phyloP scores from a whole-genome alignment of 1,140 invertebrate species.

The Zaprionus ornatus region DNA sequence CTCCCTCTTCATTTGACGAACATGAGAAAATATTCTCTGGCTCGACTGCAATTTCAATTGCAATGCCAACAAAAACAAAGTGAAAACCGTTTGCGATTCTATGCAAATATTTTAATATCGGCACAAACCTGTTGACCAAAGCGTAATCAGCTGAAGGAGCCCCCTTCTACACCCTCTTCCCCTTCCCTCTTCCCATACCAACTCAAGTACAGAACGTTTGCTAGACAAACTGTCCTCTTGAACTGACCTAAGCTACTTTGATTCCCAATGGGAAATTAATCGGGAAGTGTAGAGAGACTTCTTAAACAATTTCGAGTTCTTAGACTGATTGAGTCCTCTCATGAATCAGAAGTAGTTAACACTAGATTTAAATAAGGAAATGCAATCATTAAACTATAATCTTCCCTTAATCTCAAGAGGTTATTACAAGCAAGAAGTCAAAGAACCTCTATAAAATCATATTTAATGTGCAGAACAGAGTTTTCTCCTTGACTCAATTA shows the following conservation, averaged over 20 bases:
- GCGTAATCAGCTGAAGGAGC: conserved; percentile 15
- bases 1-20: conserved; percentile 28
- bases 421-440: too few species aligned
- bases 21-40: conserved; percentile 35
- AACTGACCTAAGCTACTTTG: conserved; percentile 64
- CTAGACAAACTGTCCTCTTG: conserved; percentile 10
- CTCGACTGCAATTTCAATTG: conserved; percentile 31
- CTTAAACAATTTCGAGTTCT: not conserved
- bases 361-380: too few species aligned
- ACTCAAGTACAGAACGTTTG: conserved; percentile 54
- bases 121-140: conserved; percentile 18
- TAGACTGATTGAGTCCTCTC: too few species aligned
- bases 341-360: too few species aligned
- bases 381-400: too few species aligned
- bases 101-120: conserved; percentile 34
- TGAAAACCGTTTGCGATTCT: conserved; percentile 22
- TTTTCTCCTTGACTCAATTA: not conserved
- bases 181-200: conserved; percentile 33
- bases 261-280: conserved; percentile 22
- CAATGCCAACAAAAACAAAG: conserved; percentile 33
- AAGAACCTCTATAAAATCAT: not conserved
- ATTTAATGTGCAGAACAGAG: not conserved
- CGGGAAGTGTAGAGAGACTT: not conserved
- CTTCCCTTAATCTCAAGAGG: too few species aligned
- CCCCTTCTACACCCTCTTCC: too few species aligned